Evolutionary conservation across 64 coral and sea anemone species (phyloP), one percentile per base, ranked within the genome.

Genomic region (Hydrozoanthus tunicans): DNA sequence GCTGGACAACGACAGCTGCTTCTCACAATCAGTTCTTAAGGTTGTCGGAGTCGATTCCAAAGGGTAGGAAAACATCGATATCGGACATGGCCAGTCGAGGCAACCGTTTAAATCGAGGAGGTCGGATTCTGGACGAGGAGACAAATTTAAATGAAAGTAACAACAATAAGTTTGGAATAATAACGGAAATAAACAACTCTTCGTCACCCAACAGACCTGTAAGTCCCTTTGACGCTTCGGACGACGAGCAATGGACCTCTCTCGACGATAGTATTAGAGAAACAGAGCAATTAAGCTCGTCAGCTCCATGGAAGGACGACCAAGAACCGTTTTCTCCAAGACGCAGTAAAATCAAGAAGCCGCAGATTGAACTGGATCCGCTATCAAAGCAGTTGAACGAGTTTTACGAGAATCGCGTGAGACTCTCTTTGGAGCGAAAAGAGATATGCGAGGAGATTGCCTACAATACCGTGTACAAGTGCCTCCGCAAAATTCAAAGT

Each of bases 361-460:
- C 97, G 23, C 97, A 96, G 79, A 59, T 90, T 79, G 90, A 95
- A 25, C 53, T 96, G 3, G 97, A 99, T 43, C 94, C 97, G 3
- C 76, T 99, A 7, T 92, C 97, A n/a, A 63, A 94, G 65, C 90
- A 95, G 53, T 73, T 99, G 23, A 93, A 95, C 59, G 92, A 94
- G 23, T 99, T 99, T 24, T 94, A 99, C 84, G 97, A 99, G 77
- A 95, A 99, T 85, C 97, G 97, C 51, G 97, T 95, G 63, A 60
- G 97, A 15, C 69, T 94, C 4, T 93, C 94, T 67, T 86, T 99
- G 24, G 97, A 99, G 58, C 91, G 97, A 15, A 99, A 99, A 81
- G 94, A 95, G 91, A 99, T 99, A 78, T 99, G 97, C 70, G 94
- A 99, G 77, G 94, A 99, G 84, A 95, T 99, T 24, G 97, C 97